Base-by-base conservation (phyloP, 2,113 vertebrate genomes). In the Trematomus loennbergii region DNA sequence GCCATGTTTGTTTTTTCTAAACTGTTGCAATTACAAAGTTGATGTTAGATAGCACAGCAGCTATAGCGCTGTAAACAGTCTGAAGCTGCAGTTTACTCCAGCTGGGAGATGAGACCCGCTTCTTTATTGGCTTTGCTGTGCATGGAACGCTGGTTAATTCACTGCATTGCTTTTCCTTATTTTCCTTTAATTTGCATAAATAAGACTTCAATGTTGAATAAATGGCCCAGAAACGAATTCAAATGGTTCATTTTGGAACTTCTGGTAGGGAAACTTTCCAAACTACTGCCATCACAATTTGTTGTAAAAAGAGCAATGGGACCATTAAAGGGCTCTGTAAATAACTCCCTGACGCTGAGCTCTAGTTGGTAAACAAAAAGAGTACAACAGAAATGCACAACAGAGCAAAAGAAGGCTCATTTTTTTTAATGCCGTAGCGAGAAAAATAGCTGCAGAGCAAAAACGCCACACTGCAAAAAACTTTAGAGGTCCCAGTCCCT, bases 401-500 rank as follows among this genome's bases (percentile, higher is more conserved):
- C 20, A 76, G 78, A 72, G 73, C 50, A 83, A 79, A 81, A 78
- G 36, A 76, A 71, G 22, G 67, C 45, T 69, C 0, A 54, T 60
- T 45, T 72, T 79, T 72, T 79, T 85, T 64, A 68, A 80, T 61
- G 65, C 55, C 67, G 73, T 66, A 78, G 71, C 12, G 10, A 46
- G 16, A 25, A 77, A 83, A 60, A 72, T 16, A 48, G 45, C 64
- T 73, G 68, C 57, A 63, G 75, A 83, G 40, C 53, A 75, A 84
- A 84, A 75, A 36, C 74, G 76, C 59, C 54, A 81, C 59, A 82
- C 18, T 67, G 75, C 64, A 86, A 73, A 87, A 33, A 81, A 62
- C n/a, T 54, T 75, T 33, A 10, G 22, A 67, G 67, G 70, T 50
- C 50, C 29, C 33, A 62, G 70, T 90, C 83, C 83, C 85, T 78